Evolutionary conservation across 2,113 vertebrate species (phyloP).

Genomic region (Clarias magur): DNA sequence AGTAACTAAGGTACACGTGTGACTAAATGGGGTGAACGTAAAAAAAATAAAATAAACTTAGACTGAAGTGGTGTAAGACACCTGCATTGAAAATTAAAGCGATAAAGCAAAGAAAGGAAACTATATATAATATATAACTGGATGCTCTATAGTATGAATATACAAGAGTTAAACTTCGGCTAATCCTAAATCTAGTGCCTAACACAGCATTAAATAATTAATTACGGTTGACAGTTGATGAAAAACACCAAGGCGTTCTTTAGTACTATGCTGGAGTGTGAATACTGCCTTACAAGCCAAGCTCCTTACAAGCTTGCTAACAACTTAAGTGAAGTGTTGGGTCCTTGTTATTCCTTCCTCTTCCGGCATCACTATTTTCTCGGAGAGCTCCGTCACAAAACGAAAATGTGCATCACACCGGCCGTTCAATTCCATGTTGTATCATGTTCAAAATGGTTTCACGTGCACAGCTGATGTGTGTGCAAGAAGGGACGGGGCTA

Average conservation of each 20-base stretch:
- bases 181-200: not conserved
- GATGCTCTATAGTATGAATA: not conserved
- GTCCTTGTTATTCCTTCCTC: no score
- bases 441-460: no score
- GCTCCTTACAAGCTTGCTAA: no score
- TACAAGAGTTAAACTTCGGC: not conserved
- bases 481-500: no score
- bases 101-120: slow-evolving; percentile 56
- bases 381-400: no score
- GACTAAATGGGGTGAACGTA: slow-evolving; percentile 56
- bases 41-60: slow-evolving; percentile 61
- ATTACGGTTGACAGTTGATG: not conserved
- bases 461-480: no score
- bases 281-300: not conserved
- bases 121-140: slow-evolving; percentile 47
- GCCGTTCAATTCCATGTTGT: no score
- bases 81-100: slow-evolving; percentile 74
- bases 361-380: no score
- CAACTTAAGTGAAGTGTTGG: no score
- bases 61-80: slow-evolving; percentile 72
- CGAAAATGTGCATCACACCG: no score
- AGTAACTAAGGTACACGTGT: slow-evolving; percentile 16
- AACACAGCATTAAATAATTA: not conserved
- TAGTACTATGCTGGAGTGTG: not conserved
- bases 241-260: not conserved